These are phyloP conservation scores for Troides helena DNA, from an alignment of 2,888 invertebrate genomes.

Conservation along the genomic window DNA sequence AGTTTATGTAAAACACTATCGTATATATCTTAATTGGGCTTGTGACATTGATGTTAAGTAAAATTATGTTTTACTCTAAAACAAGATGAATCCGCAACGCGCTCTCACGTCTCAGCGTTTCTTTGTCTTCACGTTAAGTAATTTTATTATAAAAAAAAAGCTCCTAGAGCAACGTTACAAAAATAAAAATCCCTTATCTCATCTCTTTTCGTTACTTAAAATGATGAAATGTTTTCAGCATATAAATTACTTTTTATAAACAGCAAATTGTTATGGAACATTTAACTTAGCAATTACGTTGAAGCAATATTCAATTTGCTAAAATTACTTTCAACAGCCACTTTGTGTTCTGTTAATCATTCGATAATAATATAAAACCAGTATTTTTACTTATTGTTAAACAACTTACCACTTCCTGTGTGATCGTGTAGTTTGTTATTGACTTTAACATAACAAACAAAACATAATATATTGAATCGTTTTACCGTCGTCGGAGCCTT, in stretches of 20 bases:
- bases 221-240: not conserved
- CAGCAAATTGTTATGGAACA: not conserved
- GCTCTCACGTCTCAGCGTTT: slow-evolving; percentile 11
- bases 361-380: too few relatives aligned
- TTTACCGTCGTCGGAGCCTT: too few relatives aligned
- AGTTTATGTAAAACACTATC: slow-evolving; percentile 6
- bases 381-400: too few relatives aligned
- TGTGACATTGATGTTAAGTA: slow-evolving; percentile 17
- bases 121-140: slow-evolving; percentile 13
- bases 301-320: too few relatives aligned
- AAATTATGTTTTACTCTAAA: slow-evolving; percentile 13
- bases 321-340: too few relatives aligned
- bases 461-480: too few relatives aligned
- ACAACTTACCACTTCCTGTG: too few relatives aligned
- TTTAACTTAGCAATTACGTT: not conserved
- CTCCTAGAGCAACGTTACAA: not conserved
- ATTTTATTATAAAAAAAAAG: slow-evolving; percentile 2
- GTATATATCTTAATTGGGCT: slow-evolving; percentile 19
- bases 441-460: too few relatives aligned
- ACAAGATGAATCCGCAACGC: slow-evolving; percentile 7
- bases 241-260: not conserved
- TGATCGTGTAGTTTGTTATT: too few relatives aligned
- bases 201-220: not conserved
- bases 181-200: slow-evolving; percentile 1
- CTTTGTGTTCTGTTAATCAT: too few relatives aligned